Evolutionary conservation across 2,113 vertebrate genomes (phyloP).

Genomic region (Butorides virescens): DNA sequence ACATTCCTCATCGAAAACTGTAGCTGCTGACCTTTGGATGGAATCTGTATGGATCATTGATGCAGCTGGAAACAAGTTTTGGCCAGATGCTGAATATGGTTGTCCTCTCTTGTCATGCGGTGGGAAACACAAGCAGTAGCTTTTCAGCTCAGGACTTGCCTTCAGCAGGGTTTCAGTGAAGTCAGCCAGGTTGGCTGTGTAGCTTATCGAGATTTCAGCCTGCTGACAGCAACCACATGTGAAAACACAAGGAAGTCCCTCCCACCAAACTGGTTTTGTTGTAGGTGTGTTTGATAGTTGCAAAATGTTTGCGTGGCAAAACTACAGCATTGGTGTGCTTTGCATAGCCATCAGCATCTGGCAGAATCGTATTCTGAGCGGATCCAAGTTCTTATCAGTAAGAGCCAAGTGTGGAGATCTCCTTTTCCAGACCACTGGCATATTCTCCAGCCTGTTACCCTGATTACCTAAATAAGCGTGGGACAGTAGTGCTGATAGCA

Average conservation of each 20-base stretch:
- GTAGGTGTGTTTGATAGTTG: slow-evolving; percentile 32
- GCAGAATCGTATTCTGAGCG: neutral
- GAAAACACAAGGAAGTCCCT: slow-evolving; percentile 36
- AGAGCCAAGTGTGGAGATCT: neutral
- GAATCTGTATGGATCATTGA: neutral
- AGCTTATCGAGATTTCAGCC: slow-evolving; percentile 21
- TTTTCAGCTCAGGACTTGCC: slow-evolving; percentile 28
- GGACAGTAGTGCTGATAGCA: slow-evolving; percentile 16
- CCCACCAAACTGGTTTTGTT: slow-evolving; percentile 26
- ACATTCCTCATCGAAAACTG: neutral
- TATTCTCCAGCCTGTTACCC: neutral
- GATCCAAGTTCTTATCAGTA: slow-evolving; percentile 16
- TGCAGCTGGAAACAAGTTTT: neutral
- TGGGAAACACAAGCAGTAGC: neutral
- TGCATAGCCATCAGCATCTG: neutral
- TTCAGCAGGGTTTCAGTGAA: slow-evolving; percentile 2
- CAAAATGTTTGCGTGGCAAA: slow-evolving; percentile 15
- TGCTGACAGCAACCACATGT: slow-evolving; percentile 39
- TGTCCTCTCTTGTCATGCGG: neutral
- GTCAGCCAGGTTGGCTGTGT: slow-evolving; percentile 4
- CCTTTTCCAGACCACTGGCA: slow-evolving; percentile 19
- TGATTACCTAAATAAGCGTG: neutral
- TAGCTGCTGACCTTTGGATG: slow-evolving; percentile 24
- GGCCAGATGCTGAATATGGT: neutral
- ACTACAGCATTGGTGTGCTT: neutral